Percentiles rank a stretch among this genome's conserved stretches.
phyloP scores from a whole-genome alignment of 2,888 invertebrate species.

The Apotomis turbidana region DNA sequence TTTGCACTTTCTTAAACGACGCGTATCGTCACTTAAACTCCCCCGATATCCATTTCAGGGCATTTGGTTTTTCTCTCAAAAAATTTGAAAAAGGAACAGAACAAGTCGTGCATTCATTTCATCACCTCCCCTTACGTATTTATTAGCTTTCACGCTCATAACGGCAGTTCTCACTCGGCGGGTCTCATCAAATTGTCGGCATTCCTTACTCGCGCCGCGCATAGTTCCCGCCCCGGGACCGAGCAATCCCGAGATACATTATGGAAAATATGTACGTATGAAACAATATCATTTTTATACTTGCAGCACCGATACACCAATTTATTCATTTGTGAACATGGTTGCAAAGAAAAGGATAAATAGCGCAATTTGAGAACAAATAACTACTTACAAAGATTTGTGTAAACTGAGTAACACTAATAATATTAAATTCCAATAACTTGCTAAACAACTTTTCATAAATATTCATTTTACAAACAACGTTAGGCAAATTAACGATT shows the following conservation, averaged over 20 bases:
- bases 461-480: too few species aligned
- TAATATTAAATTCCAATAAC: too few species aligned
- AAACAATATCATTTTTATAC: too few species aligned
- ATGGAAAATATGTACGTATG: slow-evolving; percentile 54
- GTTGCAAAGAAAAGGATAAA: too few species aligned
- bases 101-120: slow-evolving; percentile 67
- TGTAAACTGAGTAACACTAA: too few species aligned
- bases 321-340: too few species aligned
- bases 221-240: slow-evolving; percentile 65
- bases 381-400: too few species aligned
- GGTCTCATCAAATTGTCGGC: slow-evolving; percentile 75
- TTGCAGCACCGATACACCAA: too few species aligned
- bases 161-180: slow-evolving; percentile 72
- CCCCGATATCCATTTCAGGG: slow-evolving; percentile 2
- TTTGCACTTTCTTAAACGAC: slow-evolving; percentile 19
- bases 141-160: slow-evolving; percentile 76
- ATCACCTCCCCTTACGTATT: slow-evolving; percentile 69
- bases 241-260: slow-evolving; percentile 62
- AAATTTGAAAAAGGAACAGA: slow-evolving; percentile 45
- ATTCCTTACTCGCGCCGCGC: slow-evolving; percentile 67
- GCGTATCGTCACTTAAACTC: slow-evolving; percentile 7
- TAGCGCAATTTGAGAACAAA: not conserved
- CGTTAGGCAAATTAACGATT: too few species aligned
- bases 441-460: too few species aligned
- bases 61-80: slow-evolving; percentile 27